These are phyloP conservation scores for Phenganax stokvisi DNA, from an alignment of 92 coral and sea anemone species.

Conservation along the genomic window DNA sequence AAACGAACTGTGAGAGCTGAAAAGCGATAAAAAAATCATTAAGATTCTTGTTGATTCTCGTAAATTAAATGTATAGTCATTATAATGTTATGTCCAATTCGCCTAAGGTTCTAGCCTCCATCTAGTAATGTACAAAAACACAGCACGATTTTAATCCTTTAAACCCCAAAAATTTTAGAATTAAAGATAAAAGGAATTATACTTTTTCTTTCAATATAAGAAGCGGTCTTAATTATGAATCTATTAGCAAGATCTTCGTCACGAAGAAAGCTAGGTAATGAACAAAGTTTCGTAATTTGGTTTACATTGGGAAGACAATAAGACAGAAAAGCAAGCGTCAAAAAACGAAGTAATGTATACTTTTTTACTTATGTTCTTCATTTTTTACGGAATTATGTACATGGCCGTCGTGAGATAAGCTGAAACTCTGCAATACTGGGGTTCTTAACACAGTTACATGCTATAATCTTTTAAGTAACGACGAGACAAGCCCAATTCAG, in stretches of 20 bases:
- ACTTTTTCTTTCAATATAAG: neutral
- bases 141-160: neutral
- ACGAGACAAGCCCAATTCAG: neutral
- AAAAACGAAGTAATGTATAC: neutral
- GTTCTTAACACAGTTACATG: slow-evolving; percentile 3
- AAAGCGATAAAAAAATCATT: slow-evolving; percentile 22
- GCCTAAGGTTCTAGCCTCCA: neutral
- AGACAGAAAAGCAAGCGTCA: neutral
- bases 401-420: neutral
- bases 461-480: slow-evolving; percentile 9
- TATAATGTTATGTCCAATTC: neutral
- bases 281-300: neutral
- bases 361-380: slow-evolving; percentile 1
- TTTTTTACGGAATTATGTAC: neutral
- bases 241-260: neutral
- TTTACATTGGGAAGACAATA: neutral
- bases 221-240: neutral
- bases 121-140: neutral
- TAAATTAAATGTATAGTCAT: slow-evolving; percentile 6
- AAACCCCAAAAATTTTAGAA: slow-evolving; percentile 11
- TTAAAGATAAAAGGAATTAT: neutral
- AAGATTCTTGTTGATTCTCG: neutral
- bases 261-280: neutral
- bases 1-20: slow-evolving; percentile 84
- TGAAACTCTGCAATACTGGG: neutral